These are phyloP conservation scores for Sebastes fasciatus DNA, from an alignment of 2,113 vertebrate genomes.

Conservation along the genomic window DNA sequence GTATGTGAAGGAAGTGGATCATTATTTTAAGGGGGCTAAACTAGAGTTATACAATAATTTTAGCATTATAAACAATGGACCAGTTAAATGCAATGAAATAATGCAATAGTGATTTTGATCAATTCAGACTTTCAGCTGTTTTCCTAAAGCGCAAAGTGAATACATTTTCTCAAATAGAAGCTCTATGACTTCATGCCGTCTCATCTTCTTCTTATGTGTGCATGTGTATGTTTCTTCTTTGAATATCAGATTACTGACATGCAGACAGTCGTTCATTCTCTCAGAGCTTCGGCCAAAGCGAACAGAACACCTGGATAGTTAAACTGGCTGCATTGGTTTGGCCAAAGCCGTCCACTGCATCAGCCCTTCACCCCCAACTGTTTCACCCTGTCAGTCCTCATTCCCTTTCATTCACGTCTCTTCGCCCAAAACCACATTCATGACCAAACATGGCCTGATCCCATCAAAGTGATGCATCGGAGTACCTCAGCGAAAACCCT, in stretches of 20 bases:
- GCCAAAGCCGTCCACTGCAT: constrained; percentile 39
- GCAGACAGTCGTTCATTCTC: constrained; percentile 28
- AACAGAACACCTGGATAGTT: constrained; percentile 40
- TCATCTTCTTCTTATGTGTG: constrained; percentile 5
- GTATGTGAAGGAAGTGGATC: constrained; percentile 17
- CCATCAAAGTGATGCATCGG: constrained; percentile 55
- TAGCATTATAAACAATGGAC: not conserved
- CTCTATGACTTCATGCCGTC: constrained; percentile 21
- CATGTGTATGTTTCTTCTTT: constrained; percentile 26
- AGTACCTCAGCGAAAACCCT: constrained; percentile 48
- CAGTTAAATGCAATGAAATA: not conserved
- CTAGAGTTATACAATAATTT: constrained; percentile 8
- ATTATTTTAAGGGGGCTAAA: constrained; percentile 1
- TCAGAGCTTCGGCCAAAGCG: constrained; percentile 29
- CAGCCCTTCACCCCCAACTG: constrained; percentile 48
- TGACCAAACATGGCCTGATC: constrained; percentile 73
- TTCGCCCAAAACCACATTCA: constrained; percentile 63
- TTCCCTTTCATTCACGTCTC: constrained; percentile 60
- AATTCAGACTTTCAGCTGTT: not conserved
- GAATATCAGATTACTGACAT: constrained; percentile 31
- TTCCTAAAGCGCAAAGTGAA: not conserved
- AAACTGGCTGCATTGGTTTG: constrained; percentile 8
- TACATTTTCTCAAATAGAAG: not conserved
- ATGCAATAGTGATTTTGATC: not conserved
- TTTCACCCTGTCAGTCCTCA: constrained; percentile 70